Evolutionary conservation across 2,797 vertebrate genomes (phyloP).

Genomic region (Artibeus lituratus): DNA sequence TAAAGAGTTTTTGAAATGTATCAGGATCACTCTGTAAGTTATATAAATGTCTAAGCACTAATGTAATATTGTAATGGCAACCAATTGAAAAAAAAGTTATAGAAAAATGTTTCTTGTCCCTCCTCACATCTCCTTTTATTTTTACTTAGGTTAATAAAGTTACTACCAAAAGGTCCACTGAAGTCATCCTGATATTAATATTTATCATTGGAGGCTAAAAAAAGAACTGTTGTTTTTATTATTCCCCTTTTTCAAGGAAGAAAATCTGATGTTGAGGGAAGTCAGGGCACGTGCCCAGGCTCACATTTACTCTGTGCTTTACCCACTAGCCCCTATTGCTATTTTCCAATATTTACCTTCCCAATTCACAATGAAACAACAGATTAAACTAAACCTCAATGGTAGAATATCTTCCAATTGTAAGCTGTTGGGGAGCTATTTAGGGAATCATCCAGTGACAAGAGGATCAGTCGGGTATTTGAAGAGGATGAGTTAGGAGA

Average conservation of each 20-base stretch:
- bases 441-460: slow-evolving; percentile 19
- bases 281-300: neutral
- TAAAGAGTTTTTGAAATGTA: neutral
- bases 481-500: neutral
- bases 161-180: neutral
- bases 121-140: neutral
- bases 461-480: neutral
- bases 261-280: neutral
- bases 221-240: neutral
- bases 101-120: neutral
- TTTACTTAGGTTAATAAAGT: neutral
- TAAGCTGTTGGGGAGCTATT: neutral
- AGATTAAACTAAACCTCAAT: neutral
- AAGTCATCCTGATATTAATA: neutral
- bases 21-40: neutral
- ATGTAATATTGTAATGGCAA: neutral
- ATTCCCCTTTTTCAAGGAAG: neutral
- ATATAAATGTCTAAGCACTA: neutral
- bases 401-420: neutral
- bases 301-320: neutral
- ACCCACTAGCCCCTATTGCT: neutral
- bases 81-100: neutral
- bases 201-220: neutral
- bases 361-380: neutral
- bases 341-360: neutral